Percentiles rank a stretch among this genome's conserved stretches.
phyloP scores from a whole-genome alignment of 2,797 vertebrate species.

The Euphonia xanthogaster region DNA sequence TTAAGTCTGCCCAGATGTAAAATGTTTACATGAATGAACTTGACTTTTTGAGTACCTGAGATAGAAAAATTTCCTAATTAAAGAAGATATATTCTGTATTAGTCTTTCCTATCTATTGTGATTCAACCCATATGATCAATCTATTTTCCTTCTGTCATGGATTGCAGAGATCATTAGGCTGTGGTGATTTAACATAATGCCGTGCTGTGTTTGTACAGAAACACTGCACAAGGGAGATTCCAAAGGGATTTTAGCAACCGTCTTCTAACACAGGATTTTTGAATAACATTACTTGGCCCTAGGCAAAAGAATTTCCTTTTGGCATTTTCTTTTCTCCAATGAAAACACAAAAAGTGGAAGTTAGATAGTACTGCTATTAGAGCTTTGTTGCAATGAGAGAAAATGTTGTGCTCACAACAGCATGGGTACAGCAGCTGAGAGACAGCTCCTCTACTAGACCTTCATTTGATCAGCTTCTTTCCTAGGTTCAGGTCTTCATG shows the following conservation, averaged over 20 bases:
- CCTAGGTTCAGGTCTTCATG: neutral
- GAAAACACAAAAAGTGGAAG: constrained; percentile 55
- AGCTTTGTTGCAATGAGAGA: neutral
- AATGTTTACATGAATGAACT: constrained; percentile 22
- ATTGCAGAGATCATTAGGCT: neutral
- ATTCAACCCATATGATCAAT: constrained; percentile 26
- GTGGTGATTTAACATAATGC: neutral
- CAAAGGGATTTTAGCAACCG: constrained; percentile 41
- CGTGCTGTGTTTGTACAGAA: neutral
- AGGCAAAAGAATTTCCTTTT: constrained; percentile 61
- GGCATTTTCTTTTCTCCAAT: constrained; percentile 38
- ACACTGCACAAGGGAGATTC: constrained; percentile 39
- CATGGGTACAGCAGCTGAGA: neutral
- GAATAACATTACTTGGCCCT: constrained; percentile 37
- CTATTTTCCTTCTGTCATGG: neutral
- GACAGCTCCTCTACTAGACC: neutral
- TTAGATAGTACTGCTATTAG: constrained; percentile 26
- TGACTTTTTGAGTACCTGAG: constrained; percentile 13
- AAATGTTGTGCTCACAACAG: neutral
- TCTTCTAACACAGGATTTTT: neutral
- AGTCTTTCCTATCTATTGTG: neutral
- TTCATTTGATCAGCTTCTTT: neutral
- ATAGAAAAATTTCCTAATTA: constrained; percentile 31
- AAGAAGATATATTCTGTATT: neutral
- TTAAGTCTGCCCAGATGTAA: constrained; percentile 52